These are phyloP conservation scores for Callopanchax toddi DNA, from an alignment of 2,113 vertebrate species.

Conservation along the genomic window DNA sequence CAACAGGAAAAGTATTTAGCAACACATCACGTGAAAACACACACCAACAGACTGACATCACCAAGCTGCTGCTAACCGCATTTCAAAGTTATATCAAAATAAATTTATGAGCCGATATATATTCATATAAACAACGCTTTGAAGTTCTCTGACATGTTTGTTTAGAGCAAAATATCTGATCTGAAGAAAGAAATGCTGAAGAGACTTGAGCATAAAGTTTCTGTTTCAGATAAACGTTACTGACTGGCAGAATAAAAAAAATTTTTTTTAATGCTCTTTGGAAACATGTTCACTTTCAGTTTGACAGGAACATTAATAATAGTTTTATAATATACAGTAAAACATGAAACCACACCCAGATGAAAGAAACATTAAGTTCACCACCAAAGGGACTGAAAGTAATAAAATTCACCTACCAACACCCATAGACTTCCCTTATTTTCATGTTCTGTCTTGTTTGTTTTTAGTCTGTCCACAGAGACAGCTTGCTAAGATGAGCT, in stretches of 20 bases:
- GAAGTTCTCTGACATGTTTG: background rate
- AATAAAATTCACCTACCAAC: background rate
- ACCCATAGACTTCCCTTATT: background rate
- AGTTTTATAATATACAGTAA: background rate
- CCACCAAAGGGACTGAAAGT: background rate
- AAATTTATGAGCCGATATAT: background rate
- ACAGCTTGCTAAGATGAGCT: background rate
- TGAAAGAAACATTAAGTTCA: background rate
- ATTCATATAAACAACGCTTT: background rate
- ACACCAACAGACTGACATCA: conserved; percentile 34
- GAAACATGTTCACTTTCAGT: background rate
- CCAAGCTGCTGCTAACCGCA: conserved; percentile 5
- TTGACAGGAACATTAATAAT: background rate
- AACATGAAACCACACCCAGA: background rate
- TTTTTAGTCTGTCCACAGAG: background rate
- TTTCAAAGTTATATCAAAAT: background rate
- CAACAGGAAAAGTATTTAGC: conserved; percentile 57
- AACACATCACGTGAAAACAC: conserved; percentile 13
- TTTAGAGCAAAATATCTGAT: background rate
- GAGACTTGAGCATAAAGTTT: too few relatives aligned
- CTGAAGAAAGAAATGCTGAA: background rate
- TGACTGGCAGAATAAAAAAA: background rate
- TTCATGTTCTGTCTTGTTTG: background rate
- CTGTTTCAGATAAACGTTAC: too few relatives aligned
- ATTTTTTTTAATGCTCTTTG: background rate